Base-by-base conservation (phyloP, 2,888 invertebrate genomes). In the Mesochorus sp. region DNA sequence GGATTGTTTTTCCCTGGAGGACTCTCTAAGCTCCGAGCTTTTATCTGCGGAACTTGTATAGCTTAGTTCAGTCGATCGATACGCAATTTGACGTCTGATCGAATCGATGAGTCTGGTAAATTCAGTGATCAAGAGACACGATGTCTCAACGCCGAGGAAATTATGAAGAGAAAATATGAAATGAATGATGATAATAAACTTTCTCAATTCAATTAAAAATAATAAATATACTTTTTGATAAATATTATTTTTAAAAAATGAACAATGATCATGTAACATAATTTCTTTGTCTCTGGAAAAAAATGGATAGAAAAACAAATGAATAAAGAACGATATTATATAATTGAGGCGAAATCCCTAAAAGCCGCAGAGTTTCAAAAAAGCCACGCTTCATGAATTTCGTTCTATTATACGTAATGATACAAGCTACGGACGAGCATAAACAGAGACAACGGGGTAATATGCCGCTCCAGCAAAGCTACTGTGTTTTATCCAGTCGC, bases 401-500 rank as follows among this genome's bases (percentile, higher is more conserved):
- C 4, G 12, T 34, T 2, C 39, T 12, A 3, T 3, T n/a, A n/a
- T 4, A 2, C 3, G n/a, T 1, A 34, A 34, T 10, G n/a, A 34
- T 3, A n/a, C 1, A 34, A 39, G 14, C n/a, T 12, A 39, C n/a
- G 39, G 5, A 39, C 34, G 12, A 39, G 12, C 39, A 2, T 12
- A 14, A 12, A 12, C n/a, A 2, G 39, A 39, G 14, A 39, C 39
- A 12, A 39, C 2, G 5, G 8, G 24, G 37, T 5, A 37, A 57
- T 21, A 57, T 8, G 31, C 3, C 31, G 31, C 31, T 31, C 8
- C 4, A 31, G 8, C 3, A 31, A 31, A 31, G 8, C 19, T 14
- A 28, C 49, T 62, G 68, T 76, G 59, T 66, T 68, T 59, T 66
- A 73, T 66, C 28, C 47, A 53, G 64, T 47, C 47, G 47, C 24